Evolutionary conservation across 2,888 invertebrate species (phyloP), one percentile per base, ranked within the genome.

Genomic region (Thecophora atra): DNA sequence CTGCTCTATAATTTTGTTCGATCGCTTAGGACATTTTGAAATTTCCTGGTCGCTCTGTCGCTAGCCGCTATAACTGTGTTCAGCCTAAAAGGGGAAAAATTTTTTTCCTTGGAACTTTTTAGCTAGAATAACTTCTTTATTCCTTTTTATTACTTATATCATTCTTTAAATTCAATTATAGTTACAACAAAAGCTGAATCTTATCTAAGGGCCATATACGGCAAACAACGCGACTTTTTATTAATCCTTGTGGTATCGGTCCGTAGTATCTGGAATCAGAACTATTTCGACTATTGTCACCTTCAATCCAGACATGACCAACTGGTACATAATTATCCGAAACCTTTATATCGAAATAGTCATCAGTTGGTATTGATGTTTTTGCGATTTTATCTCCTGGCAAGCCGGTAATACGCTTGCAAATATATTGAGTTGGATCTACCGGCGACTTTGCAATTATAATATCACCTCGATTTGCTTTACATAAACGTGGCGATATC

Each of bases 231-330:
- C 94, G 90, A 80, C 96, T 94, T 77, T 91, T 88, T 70, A 97
- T 90, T 11, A 98, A 87, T 3, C 94, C 97, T 81, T 93, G 90
- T 0, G 97, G 97, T 24, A 98, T 92, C 7, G 97, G 92, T 0
- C 97, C 98, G 86, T 94, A 97, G 8, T 88, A 88, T 77, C 96
- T 89, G 1, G 97, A 97, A 87, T 98, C 98, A 0, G 92, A 90
- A 11, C 97, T 97, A 87, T 96, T 95, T 69, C 85, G 85, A 15
- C 89, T 88, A 85, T 98, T 98, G 83, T 98, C 97, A 21, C 98
- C 97, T 87, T 96, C 94, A 73, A 97, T 86, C 97, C 97, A 97
- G 0, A 97, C 92, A 86, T 95, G 94, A 2, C 96, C 96, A 78
- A 88, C 88, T 0, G 96, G 96, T 56, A 96, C 92, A 83, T 90